phyloP scores from a whole-genome alignment of 2,888 invertebrate species.

The Dasypolia templi region DNA sequence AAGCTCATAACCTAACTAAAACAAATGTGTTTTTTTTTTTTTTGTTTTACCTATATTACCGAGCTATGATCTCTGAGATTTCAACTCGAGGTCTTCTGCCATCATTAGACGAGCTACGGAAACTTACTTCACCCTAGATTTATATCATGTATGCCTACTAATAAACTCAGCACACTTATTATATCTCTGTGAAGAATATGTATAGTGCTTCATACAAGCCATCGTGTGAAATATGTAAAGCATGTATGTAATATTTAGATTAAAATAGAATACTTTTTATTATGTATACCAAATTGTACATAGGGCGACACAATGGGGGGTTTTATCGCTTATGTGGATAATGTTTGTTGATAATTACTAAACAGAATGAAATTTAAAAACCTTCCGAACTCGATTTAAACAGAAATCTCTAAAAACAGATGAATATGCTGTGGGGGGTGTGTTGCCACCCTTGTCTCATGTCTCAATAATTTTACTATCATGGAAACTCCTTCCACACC shows the following conservation, averaged over 20 bases:
- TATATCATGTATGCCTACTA: constrained; percentile 8
- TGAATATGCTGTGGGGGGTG: too few relatives aligned
- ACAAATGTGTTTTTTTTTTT: not conserved
- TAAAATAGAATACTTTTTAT: too few relatives aligned
- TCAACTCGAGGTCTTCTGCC: constrained; percentile 1
- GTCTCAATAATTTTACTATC: not conserved
- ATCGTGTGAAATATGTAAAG: not conserved
- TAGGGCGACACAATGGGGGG: too few relatives aligned
- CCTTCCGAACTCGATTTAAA: too few relatives aligned
- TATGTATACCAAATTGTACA: too few relatives aligned
- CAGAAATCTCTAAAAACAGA: too few relatives aligned
- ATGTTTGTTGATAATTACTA: not conserved
- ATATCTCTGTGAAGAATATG: not conserved
- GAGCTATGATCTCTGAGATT: not conserved
- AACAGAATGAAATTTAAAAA: too few relatives aligned
- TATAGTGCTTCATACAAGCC: not conserved
- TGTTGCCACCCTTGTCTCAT: not conserved
- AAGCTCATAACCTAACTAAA: not conserved
- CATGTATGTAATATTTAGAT: not conserved
- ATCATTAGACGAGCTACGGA: not conserved
- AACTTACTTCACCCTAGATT: not conserved
- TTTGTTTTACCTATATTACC: not conserved
- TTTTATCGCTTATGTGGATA: too few relatives aligned
- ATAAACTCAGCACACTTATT: not conserved
- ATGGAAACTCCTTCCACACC: too few relatives aligned